These are phyloP conservation scores for Aplodontia rufa DNA, from an alignment of 2,113 vertebrate genomes.

Conservation along the genomic window DNA sequence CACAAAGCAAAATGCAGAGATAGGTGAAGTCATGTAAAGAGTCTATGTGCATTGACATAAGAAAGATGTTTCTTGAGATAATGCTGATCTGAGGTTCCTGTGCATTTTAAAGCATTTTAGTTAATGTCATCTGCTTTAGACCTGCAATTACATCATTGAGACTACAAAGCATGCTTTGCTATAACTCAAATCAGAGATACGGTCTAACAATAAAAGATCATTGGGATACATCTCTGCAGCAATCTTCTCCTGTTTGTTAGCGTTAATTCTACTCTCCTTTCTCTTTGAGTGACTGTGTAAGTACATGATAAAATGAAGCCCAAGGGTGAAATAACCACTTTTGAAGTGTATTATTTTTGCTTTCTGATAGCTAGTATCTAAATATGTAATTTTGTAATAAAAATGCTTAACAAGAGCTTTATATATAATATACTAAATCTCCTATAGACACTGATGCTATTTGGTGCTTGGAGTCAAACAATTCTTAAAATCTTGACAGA, in stretches of 20 bases:
- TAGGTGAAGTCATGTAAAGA: neutral
- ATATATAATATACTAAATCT: neutral
- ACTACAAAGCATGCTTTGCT: neutral
- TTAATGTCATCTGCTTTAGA: neutral
- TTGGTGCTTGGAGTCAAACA: neutral
- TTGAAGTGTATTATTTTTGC: neutral
- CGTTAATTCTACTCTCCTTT: neutral
- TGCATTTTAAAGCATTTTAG: neutral
- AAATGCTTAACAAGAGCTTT: neutral
- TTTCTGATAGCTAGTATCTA: neutral
- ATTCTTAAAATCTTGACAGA: neutral
- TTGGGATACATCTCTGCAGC: neutral
- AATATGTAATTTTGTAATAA: neutral
- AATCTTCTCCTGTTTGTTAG: neutral
- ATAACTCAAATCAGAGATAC: slow-evolving; percentile 45
- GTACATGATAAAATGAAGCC: neutral
- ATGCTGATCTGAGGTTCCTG: neutral
- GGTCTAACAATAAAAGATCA: slow-evolving; percentile 31
- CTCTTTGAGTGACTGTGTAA: neutral
- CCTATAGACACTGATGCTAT: neutral
- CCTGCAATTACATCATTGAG: neutral
- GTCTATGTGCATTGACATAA: neutral
- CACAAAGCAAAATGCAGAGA: slow-evolving; percentile 38
- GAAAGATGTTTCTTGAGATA: slow-evolving; percentile 46
- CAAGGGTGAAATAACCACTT: neutral